phyloP scores from a whole-genome alignment of 2,113 vertebrate species.

The Coturnix japonica region DNA sequence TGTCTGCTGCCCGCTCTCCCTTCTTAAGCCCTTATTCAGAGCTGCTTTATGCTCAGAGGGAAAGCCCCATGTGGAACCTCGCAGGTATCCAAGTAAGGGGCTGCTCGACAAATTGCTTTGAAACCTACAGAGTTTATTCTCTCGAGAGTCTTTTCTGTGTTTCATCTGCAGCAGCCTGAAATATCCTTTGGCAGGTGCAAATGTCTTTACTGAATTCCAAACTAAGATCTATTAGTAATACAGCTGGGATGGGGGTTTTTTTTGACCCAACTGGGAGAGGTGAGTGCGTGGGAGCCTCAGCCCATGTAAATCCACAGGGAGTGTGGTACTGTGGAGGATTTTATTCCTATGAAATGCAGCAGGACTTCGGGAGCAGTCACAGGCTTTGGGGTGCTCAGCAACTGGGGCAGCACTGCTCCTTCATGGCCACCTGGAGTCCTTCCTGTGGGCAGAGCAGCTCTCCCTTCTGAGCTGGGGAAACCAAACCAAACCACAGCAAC shows the following conservation, averaged over 20 bases:
- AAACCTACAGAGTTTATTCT: neutral
- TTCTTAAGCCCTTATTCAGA: accelerated
- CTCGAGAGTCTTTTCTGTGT: neutral
- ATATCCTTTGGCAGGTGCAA: neutral
- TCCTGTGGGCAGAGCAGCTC: neutral
- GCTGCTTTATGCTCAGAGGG: neutral
- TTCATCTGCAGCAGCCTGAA: neutral
- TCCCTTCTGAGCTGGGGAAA: neutral
- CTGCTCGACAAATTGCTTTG: neutral
- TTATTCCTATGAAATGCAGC: neutral
- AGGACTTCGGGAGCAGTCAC: neutral
- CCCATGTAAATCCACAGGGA: neutral
- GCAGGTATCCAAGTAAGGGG: neutral
- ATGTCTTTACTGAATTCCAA: neutral
- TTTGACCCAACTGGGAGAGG: neutral
- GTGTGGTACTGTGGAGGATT: neutral
- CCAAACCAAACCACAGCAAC: neutral
- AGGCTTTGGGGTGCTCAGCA: neutral
- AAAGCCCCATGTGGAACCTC: neutral
- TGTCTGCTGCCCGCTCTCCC: no score
- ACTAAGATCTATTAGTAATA: neutral
- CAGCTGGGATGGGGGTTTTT: neutral
- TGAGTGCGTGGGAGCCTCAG: neutral
- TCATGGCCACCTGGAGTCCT: neutral
- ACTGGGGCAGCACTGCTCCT: neutral